A percentile compares a stretch with the other conserved stretches of the same genome.
These are phyloP conservation scores for Drosophila nebulosa DNA, from an alignment of 1,140 invertebrate species.

Conservation along the genomic window DNA sequence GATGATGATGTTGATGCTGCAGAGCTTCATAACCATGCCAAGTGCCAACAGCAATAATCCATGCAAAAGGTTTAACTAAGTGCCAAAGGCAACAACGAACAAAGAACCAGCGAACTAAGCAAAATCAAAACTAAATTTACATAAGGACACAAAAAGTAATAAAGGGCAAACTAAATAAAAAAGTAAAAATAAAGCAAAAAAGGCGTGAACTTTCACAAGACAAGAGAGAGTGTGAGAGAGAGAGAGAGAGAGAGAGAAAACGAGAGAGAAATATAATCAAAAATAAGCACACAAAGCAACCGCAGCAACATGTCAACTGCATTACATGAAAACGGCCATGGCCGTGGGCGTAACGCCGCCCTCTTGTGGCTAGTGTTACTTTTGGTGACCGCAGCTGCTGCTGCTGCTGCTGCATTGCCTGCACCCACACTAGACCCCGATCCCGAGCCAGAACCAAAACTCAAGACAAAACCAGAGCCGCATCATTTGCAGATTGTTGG, in stretches of 20 bases:
- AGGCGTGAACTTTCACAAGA: conserved; percentile 1
- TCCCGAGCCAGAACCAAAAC: conserved; percentile 9
- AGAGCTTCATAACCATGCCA: conserved; percentile 40
- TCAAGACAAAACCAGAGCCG: conserved; percentile 7
- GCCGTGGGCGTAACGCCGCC: conserved; percentile 15
- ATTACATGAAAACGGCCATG: background rate
- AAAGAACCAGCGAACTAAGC: conserved; percentile 21
- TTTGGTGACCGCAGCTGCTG: conserved; percentile 36
- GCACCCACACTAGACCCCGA: conserved; percentile 30
- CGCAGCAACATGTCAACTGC: conserved; percentile 35
- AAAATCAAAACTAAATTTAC: conserved; percentile 58
- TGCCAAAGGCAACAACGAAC: conserved; percentile 50
- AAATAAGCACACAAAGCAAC: conserved; percentile 19
- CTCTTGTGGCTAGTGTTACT: conserved; percentile 41
- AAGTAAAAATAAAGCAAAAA: background rate
- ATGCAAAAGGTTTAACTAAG: conserved; percentile 47
- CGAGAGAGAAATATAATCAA: conserved; percentile 36
- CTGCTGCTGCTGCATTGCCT: conserved; percentile 25
- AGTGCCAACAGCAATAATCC: conserved; percentile 37
- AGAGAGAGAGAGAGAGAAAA: background rate
- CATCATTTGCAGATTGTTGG: conserved; percentile 49
- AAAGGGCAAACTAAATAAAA: background rate
- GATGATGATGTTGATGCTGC: conserved; percentile 22
- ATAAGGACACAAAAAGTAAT: conserved; percentile 43
- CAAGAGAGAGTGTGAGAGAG: too few relatives aligned